Base-by-base conservation (phyloP, 2,888 invertebrate species). In the Pterostichus niger region DNA sequence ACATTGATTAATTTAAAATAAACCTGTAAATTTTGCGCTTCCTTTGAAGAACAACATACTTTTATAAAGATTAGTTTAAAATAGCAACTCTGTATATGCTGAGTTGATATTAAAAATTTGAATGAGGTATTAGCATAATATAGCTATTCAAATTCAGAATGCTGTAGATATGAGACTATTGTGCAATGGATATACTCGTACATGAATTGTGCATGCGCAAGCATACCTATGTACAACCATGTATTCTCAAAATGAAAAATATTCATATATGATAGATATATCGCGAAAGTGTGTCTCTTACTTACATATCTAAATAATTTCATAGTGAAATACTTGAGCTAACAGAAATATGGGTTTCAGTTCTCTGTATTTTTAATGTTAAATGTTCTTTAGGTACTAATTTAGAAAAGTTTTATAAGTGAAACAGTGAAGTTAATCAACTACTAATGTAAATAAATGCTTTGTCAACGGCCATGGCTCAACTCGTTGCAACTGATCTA, bases 1-100 rank as follows among this genome's bases (percentile, higher is more conserved):
- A 31, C 31, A 59, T 59, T 59, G 31, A 59, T 59, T 59, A 59
- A 59, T 59, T 59, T 31, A 11, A 59, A 59, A 59, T 59, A 59
- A 59, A 59, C 59, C 17, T 10, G 15, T 54, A 13, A 54, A 54
- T 59, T 31, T 59, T 11, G 31, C 31, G 7, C 11, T 59, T 5
- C 59, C 11, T 31, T 59, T 24, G 24, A 17, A 31, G 24, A 17
- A 31, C 33, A 31, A 31, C 17, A 17, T 59, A 31, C n/a, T 31
- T 31, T 59, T 59, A 11, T 17, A 59, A 11, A n/a, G 31, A n/a
- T 17, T 11, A 2, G 59, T 11, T 31, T 24, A 59, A 33, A 59
- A 59, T 59, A 59, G 11, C 24, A 31, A 31, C 24, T 24, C 24
- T 1, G 3, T 24, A 24, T 24, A 24, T 24, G 1, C 24, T 11